Percentiles rank a stretch among this genome's conserved stretches.
These are phyloP conservation scores for Tolypeutes matacus DNA, from an alignment of 2,797 vertebrate species.

Conservation along the genomic window DNA sequence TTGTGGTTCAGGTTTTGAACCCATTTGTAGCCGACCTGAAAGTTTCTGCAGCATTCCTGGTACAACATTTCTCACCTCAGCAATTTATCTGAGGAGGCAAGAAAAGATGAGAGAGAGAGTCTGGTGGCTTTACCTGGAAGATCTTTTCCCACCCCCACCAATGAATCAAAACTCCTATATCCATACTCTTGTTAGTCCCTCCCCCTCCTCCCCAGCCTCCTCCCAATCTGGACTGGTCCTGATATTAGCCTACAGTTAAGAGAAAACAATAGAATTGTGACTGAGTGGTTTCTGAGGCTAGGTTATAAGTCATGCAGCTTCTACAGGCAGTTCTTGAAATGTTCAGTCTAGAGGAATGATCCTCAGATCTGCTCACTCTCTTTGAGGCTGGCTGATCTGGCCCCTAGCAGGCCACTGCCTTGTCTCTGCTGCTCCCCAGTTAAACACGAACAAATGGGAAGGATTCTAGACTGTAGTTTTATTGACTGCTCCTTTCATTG, in stretches of 20 bases:
- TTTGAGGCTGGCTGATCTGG: neutral
- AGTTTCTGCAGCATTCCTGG: neutral
- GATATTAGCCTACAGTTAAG: neutral
- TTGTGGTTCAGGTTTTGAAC: neutral
- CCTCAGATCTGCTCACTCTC: neutral
- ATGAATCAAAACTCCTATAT: neutral
- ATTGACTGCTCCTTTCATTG: neutral
- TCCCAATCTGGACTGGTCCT: neutral
- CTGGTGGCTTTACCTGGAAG: neutral
- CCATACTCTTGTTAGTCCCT: neutral
- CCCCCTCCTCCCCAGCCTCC: neutral
- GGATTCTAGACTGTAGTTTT: neutral
- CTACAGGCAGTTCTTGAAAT: neutral
- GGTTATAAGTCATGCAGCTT: neutral
- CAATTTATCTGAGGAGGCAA: neutral
- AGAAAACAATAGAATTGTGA: neutral
- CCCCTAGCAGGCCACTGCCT: no score
- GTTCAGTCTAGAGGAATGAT: no score
- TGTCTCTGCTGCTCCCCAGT: no score
- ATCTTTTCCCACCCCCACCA: no score
- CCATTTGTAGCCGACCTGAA: neutral
- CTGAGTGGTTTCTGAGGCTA: neutral
- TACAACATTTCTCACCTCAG: neutral
- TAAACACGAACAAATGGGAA: neutral
- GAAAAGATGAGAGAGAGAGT: neutral